Conservation (phyloP, 1,140 invertebrate genomes). For the Pygmarrhopalites habei region DNA sequence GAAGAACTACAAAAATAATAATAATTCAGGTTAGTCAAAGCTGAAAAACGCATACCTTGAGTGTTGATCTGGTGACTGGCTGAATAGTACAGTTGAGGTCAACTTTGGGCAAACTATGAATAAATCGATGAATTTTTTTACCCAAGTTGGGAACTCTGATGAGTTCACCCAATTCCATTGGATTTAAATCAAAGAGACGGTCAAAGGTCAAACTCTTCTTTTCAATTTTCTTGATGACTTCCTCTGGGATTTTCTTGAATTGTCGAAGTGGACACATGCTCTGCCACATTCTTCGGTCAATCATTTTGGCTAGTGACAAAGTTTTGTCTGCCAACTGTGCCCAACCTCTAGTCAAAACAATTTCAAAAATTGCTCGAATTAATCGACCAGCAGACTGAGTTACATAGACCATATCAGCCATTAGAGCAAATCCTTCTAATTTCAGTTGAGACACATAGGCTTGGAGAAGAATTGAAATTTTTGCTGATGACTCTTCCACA, state of each 20-base stretch:
- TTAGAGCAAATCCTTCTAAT: slow-evolving; percentile 94
- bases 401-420: slow-evolving; percentile 99
- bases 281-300: slow-evolving; percentile 98
- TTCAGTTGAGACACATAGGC: slow-evolving; percentile 98
- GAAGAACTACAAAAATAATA: no score
- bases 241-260: slow-evolving; percentile 96
- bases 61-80: slow-evolving; percentile 90
- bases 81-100: slow-evolving; percentile 93
- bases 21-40: no score
- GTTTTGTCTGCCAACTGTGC: slow-evolving; percentile 95
- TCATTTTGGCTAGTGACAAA: slow-evolving; percentile 95
- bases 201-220: slow-evolving; percentile 83
- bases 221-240: slow-evolving; percentile 95
- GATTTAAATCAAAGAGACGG: slow-evolving; percentile 87
- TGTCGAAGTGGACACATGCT: slow-evolving; percentile 97
- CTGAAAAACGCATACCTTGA: no score
- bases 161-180: slow-evolving; percentile 95
- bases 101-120: slow-evolving; percentile 94
- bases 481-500: slow-evolving; percentile 96
- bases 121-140: slow-evolving; percentile 95
- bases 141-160: slow-evolving; percentile 92
- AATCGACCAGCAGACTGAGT: slow-evolving; percentile 94
- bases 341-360: slow-evolving; percentile 71
- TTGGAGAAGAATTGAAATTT: slow-evolving; percentile 81
- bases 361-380: slow-evolving; percentile 96